Evolutionary conservation across 2,888 invertebrate species (phyloP).

Genomic region (Lumbricus terrestris): DNA sequence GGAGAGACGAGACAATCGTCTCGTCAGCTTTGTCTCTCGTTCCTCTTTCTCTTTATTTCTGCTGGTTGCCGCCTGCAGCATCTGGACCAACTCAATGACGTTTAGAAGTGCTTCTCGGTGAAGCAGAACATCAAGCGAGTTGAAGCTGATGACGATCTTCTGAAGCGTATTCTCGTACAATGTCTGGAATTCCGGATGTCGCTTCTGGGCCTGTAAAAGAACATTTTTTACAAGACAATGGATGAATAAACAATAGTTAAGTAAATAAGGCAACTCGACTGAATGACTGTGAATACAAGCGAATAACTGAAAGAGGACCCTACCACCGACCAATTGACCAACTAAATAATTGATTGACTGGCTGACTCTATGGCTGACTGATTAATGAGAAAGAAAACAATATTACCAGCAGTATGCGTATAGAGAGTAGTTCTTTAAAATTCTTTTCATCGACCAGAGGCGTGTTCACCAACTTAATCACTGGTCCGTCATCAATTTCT

Average conservation of each 20-base stretch:
- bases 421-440: constrained; percentile 36
- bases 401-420: constrained; percentile 13
- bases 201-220: constrained; percentile 69
- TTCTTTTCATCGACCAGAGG: constrained; percentile 63
- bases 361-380: neutral
- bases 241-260: neutral
- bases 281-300: neutral
- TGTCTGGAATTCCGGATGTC: constrained; percentile 60
- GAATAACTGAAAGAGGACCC: neutral
- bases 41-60: neutral
- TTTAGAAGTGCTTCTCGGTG: constrained; percentile 82
- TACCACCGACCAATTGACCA: neutral
- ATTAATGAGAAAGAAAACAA: neutral
- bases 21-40: neutral
- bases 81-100: constrained; percentile 57
- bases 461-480: constrained; percentile 59
- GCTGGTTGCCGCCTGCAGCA: constrained; percentile 16
- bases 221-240: neutral
- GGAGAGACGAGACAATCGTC: constrained; percentile 11
- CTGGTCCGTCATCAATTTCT: constrained; percentile 47
- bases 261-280: neutral
- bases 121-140: constrained; percentile 74
- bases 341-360: neutral
- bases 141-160: constrained; percentile 77
- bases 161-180: constrained; percentile 69